Evolutionary conservation across 53 echinoderm and acorn worm genomes (phyloP).

Genomic region (Glandiceps talaboti): DNA sequence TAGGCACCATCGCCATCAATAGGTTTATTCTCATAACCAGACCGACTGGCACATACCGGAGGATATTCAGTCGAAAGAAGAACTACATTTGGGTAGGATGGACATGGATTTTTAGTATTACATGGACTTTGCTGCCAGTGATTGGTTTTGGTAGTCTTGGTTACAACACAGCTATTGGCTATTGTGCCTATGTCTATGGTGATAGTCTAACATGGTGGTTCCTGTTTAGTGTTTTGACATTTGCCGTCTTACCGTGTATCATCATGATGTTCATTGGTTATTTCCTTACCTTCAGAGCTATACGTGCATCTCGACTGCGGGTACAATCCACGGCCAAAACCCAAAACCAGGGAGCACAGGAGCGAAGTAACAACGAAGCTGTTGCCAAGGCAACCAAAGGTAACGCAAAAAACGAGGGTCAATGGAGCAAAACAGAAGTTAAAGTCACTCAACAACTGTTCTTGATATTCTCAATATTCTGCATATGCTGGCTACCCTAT

Average conservation of each 20-base stretch:
- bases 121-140: constrained; percentile 46
- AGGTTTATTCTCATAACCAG: constrained; percentile 64
- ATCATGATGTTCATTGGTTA: constrained; percentile 53
- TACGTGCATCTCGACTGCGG: constrained; percentile 42
- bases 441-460: constrained; percentile 54
- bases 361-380: constrained; percentile 30
- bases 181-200: constrained; percentile 48
- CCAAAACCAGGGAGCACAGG: neutral
- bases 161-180: constrained; percentile 31
- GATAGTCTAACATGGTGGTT: constrained; percentile 44
- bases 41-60: constrained; percentile 27
- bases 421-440: constrained; percentile 39
- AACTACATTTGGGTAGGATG: constrained; percentile 30
- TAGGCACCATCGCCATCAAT: constrained; percentile 53
- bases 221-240: constrained; percentile 9
- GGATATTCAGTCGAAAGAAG: constrained; percentile 27
- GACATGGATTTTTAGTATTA: constrained; percentile 41
- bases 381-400: constrained; percentile 25
- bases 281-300: constrained; percentile 50
- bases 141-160: constrained; percentile 47
- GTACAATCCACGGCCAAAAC: constrained; percentile 9
- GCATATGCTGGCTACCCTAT: constrained; percentile 58
- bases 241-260: constrained; percentile 44
- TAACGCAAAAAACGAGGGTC: neutral
- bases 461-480: constrained; percentile 52